Conservation (phyloP, 1,140 invertebrate genomes). For the Zaprionus ornatus region DNA sequence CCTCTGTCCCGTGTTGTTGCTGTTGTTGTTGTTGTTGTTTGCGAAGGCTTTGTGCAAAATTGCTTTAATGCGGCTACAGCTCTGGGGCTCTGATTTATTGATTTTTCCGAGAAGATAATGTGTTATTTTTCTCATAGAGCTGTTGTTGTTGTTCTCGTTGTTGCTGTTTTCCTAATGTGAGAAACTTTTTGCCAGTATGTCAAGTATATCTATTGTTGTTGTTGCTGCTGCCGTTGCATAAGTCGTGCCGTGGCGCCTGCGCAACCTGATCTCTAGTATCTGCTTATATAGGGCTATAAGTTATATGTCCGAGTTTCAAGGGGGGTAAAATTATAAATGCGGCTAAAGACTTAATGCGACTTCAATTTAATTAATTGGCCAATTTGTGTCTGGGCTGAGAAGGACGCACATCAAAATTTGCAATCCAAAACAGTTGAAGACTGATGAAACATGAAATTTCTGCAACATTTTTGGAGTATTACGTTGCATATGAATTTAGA, state of each 20-base stretch:
- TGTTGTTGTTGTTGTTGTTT: slow-evolving; percentile 4
- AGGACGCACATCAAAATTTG: background rate
- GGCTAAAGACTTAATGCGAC: slow-evolving; percentile 48
- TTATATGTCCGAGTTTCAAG: slow-evolving; percentile 29
- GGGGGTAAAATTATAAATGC: background rate
- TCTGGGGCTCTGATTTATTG: slow-evolving; percentile 68
- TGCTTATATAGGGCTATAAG: slow-evolving; percentile 31
- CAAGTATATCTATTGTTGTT: slow-evolving; percentile 62
- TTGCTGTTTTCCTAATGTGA: slow-evolving; percentile 69
- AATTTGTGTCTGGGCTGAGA: background rate
- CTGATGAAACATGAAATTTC: background rate
- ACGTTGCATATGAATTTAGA: background rate
- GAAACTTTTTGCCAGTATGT: slow-evolving; percentile 69
- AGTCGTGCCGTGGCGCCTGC: slow-evolving; percentile 24
- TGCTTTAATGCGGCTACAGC: slow-evolving; percentile 10
- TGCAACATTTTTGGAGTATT: background rate
- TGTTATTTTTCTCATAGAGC: slow-evolving; percentile 80
- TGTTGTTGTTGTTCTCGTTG: slow-evolving; percentile 28
- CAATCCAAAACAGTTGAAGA: background rate
- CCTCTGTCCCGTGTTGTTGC: slow-evolving; percentile 14
- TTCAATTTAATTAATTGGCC: slow-evolving; percentile 40
- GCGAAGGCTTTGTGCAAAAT: slow-evolving; percentile 50
- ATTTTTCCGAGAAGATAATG: slow-evolving; percentile 78
- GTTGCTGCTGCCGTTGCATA: slow-evolving; percentile 51
- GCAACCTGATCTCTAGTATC: slow-evolving; percentile 49